Evolutionary conservation across 2,888 invertebrate genomes (phyloP), one percentile per base, ranked within the genome.

Genomic region (Mechanitis messenoides): DNA sequence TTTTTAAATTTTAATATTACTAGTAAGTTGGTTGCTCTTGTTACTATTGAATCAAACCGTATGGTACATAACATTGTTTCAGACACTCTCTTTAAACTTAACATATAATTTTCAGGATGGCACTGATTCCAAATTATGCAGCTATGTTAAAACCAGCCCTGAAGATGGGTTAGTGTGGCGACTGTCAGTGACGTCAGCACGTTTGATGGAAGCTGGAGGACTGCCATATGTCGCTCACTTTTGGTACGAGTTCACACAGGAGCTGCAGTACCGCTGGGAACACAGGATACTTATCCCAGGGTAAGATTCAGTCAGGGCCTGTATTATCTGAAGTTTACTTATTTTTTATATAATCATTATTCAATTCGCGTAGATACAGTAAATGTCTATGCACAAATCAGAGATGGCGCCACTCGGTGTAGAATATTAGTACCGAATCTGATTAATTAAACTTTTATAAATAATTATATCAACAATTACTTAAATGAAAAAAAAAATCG

Each of bases 211-310:
- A 68, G 94, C 93, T 47, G 93, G 95, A 31, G 96, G 96, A 1
- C 93, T 96, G 4, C 91, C 93, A 0, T 94, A 95, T 57, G 91
- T 97, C 60, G 96, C 96, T 0, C 97, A 98, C 76, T 80, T 98
- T 12, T 99, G 98, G 98, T 95, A 96, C 74, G 97, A 98, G 79
- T 96, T 99, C 77, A 93, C 95, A 0, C 94, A 97, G 72, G 97
- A 98, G 81, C 92, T 99, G 79, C 92, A 98, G 66, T 95, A 95
- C 75, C 91, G 97, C 38, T 97, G 97, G 95, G 98, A 98, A 74
- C 94, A 94, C 73, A 92, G 92, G 59, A 91, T 94, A 65, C 77
- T 90, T 46, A 92, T 98, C 69, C 95, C 96, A 33, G 97, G 97
- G 97, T 97, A 84, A 95, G 96, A 93, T n/a, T 28, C 28, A 20